Evolutionary conservation across 2,113 vertebrate genomes (phyloP).

Genomic region (Hoplias malabaricus): DNA sequence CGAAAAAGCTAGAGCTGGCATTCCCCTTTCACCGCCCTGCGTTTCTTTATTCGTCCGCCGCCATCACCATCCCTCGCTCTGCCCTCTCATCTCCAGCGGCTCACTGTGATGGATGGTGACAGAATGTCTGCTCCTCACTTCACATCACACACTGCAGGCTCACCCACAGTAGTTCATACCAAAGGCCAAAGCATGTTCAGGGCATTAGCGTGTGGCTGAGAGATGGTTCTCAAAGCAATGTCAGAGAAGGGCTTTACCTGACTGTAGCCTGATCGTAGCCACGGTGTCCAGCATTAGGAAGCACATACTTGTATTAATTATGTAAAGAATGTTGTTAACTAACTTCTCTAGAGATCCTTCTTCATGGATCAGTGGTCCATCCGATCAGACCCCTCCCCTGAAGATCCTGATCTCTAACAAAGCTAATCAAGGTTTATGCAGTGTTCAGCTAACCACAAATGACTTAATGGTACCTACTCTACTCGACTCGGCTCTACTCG

Average conservation of each 20-base stretch:
- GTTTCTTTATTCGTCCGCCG: conserved; percentile 54
- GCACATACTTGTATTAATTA: no score
- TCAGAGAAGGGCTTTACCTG: not conserved
- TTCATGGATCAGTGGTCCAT: no score
- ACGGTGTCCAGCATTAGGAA: not conserved
- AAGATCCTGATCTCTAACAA: no score
- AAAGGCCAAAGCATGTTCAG: not conserved
- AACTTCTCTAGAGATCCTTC: no score
- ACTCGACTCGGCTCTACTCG: no score
- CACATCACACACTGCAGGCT: not conserved
- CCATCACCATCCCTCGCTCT: conserved; percentile 41
- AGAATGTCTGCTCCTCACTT: conserved; percentile 62
- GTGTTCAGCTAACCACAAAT: no score
- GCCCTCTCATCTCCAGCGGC: conserved; percentile 65
- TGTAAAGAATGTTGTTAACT: no score
- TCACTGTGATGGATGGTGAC: conserved; percentile 74
- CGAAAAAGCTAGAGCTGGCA: conserved; percentile 54
- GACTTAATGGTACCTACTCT: no score
- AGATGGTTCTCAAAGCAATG: not conserved
- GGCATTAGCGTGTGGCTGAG: not conserved
- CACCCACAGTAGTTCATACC: not conserved
- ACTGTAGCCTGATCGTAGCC: not conserved
- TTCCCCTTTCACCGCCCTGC: conserved; percentile 54
- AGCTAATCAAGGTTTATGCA: no score
- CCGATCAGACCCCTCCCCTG: no score